These are phyloP conservation scores for Diachasmimorpha longicaudata DNA, from an alignment of 1,140 invertebrate genomes.

Conservation along the genomic window DNA sequence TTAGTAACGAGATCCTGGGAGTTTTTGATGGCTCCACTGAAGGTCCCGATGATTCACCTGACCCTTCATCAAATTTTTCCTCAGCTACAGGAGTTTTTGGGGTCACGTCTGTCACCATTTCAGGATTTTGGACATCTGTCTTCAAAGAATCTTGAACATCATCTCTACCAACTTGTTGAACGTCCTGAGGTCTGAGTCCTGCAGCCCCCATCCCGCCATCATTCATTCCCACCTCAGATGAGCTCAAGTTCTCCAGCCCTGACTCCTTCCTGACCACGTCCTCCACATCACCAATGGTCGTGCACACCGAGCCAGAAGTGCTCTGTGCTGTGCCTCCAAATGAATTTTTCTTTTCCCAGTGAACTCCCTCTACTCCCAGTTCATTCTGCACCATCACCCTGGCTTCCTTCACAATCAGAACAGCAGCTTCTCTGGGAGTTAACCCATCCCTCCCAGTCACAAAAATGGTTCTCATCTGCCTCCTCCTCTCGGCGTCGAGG, in stretches of 20 bases:
- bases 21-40: neutral
- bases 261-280: neutral
- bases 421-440: conserved; percentile 82
- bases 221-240: neutral
- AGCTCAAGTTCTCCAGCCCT: neutral
- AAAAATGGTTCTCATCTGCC: conserved; percentile 76
- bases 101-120: too few relatives aligned
- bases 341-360: conserved; percentile 51
- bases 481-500: conserved; percentile 71
- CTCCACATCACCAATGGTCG: neutral
- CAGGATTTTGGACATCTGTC: too few relatives aligned
- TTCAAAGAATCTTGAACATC: too few relatives aligned
- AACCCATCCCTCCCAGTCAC: conserved; percentile 83
- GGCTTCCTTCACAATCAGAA: conserved; percentile 81
- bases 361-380: conserved; percentile 58
- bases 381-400: conserved; percentile 69
- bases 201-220: too few relatives aligned
- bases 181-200: too few relatives aligned
- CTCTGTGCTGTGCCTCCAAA: neutral
- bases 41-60: neutral
- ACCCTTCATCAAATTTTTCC: neutral
- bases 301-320: too few relatives aligned
- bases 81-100: neutral
- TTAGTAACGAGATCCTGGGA: neutral
- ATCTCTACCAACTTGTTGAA: too few relatives aligned